Evolutionary conservation across 2,113 vertebrate species (phyloP), one percentile per base, ranked within the genome.

Genomic region (Corythoichthys haematopterus): DNA sequence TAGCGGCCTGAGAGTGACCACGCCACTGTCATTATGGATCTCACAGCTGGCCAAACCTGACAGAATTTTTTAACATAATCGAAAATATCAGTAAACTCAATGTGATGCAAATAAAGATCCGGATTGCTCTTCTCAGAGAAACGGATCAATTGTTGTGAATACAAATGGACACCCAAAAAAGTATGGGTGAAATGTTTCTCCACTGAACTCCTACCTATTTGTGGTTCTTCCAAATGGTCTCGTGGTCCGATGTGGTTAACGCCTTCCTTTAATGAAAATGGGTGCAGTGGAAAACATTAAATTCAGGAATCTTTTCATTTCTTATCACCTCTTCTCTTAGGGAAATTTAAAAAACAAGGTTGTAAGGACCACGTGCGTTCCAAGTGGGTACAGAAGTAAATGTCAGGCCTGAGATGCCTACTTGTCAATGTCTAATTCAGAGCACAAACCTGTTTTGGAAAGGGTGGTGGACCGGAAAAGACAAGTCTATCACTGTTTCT

Each of bases 201-300:
- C 3, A 28, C 20, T 12, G 28, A 4, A 28, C 3, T 57, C 55
- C 67, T 93, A 98, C 97, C 96, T 80, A 97, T 98, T 67, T 98
- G 94, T 61, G 94, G 91, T 65, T 97, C 94, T 79, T 92, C 86
- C 46, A 92, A 88, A 67, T 92, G 92, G 68, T 93, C 91, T 72
- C 87, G 91, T 78, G 94, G 93, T 89, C 95, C 95, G 71, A 99
- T 95, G 86, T 87, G 93, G 68, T 97, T 99, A 67, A 93, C 88
- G 79, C 97, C 97, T 85, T 99, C 95, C 97, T 99, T 84, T 72
- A 76, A 88, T 2, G 56, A 78, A 60, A 72, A 65, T 7, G 28
- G 7, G 35, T 37, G 35, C 3, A 50, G 4, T 13, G 45, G 50
- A 12, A 33, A 51, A 51, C 35, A 37, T 11, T 65, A 13, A 3